Evolutionary conservation across 2,888 invertebrate genomes (phyloP).

Genomic region (Diarsia dahlii): DNA sequence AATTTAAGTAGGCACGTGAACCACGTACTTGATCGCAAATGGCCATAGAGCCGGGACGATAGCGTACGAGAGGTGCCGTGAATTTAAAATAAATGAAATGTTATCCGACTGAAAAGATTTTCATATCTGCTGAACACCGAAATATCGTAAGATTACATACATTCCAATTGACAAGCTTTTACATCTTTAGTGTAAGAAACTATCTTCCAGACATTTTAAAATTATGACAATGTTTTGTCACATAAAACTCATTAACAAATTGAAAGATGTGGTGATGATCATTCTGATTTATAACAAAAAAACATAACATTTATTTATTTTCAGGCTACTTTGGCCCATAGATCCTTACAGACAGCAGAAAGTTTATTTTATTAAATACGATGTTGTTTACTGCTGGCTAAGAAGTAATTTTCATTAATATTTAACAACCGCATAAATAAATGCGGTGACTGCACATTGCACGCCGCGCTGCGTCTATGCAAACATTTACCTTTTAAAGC

Average conservation of each 20-base stretch:
- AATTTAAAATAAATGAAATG: constrained; percentile 54
- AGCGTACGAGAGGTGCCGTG: constrained; percentile 15
- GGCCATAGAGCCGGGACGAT: constrained; percentile 37
- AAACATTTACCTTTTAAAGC: constrained; percentile 50
- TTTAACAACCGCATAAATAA: constrained; percentile 41
- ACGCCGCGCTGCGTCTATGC: constrained; percentile 17
- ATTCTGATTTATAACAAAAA: neutral
- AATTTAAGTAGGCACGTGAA: constrained; percentile 55
- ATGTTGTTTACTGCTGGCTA: neutral
- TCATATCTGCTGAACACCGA: constrained; percentile 16
- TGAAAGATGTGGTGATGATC: neutral
- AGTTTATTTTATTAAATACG: neutral
- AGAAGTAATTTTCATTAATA: constrained; percentile 33
- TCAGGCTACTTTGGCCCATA: too few relatives aligned
- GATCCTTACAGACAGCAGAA: too few relatives aligned
- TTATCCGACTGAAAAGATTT: constrained; percentile 21
- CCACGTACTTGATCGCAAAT: constrained; percentile 49
- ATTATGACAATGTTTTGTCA: neutral
- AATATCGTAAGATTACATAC: constrained; percentile 5
- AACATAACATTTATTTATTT: too few relatives aligned
- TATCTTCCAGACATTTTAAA: neutral
- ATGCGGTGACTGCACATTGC: constrained; percentile 26
- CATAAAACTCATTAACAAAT: neutral
- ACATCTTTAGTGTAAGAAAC: neutral
- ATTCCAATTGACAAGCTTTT: constrained; percentile 7